phyloP scores from a whole-genome alignment of 2,888 invertebrate genomes.

The Thymelicus acteon region DNA sequence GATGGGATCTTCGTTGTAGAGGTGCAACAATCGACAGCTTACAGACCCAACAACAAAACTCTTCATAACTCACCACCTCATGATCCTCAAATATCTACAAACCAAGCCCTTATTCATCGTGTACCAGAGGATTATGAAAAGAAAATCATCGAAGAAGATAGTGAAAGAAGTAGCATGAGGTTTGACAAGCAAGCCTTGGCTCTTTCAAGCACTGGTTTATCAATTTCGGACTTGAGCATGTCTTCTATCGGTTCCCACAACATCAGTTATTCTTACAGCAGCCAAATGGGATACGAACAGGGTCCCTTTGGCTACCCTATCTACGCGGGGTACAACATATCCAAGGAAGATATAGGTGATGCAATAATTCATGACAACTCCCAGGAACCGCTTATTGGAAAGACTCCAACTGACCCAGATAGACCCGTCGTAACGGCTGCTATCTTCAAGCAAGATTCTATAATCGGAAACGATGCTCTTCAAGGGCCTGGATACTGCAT shows the following conservation, averaged over 20 bases:
- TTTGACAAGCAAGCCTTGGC: slow-evolving; percentile 77
- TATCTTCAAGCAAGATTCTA: slow-evolving; percentile 87
- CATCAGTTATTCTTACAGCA: slow-evolving; percentile 91
- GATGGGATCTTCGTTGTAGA: slow-evolving; percentile 91
- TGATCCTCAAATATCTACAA: slow-evolving; percentile 77
- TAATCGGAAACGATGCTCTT: slow-evolving; percentile 73
- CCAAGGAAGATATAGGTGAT: slow-evolving; percentile 65
- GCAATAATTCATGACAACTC: slow-evolving; percentile 73
- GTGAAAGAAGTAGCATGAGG: slow-evolving; percentile 62
- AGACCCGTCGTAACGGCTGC: slow-evolving; percentile 90
- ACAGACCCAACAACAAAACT: slow-evolving; percentile 69
- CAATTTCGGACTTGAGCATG: slow-evolving; percentile 92
- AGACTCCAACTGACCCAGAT: slow-evolving; percentile 79
- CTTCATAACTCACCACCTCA: slow-evolving; percentile 65
- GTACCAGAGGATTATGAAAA: slow-evolving; percentile 73
- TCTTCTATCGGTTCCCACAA: slow-evolving; percentile 89
- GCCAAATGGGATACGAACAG: slow-evolving; percentile 90
- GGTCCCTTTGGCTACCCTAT: slow-evolving; percentile 89
- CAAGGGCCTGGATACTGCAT: slow-evolving; percentile 78
- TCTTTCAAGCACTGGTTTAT: slow-evolving; percentile 89
- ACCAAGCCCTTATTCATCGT: slow-evolving; percentile 76
- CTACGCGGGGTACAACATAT: slow-evolving; percentile 84
- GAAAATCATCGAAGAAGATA: slow-evolving; percentile 64
- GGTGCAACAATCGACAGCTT: slow-evolving; percentile 80
- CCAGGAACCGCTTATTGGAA: slow-evolving; percentile 78